These are phyloP conservation scores for Solenodon paradoxus DNA, from an alignment of 2,113 vertebrate genomes.

Conservation along the genomic window DNA sequence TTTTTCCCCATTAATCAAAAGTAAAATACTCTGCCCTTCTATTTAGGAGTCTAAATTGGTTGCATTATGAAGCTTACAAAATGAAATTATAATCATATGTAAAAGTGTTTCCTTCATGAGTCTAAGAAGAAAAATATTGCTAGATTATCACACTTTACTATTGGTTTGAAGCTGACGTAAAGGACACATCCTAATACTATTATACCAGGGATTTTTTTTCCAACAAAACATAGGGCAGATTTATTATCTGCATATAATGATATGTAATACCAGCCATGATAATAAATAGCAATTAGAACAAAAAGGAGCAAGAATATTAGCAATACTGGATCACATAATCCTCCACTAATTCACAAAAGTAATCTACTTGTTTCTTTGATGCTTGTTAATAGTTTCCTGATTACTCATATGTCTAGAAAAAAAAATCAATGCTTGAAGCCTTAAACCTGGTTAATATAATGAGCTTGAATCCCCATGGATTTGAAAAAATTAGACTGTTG, in stretches of 20 bases:
- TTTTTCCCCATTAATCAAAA: background rate
- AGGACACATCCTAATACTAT: background rate
- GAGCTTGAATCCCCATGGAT: background rate
- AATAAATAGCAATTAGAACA: background rate
- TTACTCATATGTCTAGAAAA: constrained; percentile 53
- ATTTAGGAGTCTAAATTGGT: background rate
- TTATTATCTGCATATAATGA: background rate
- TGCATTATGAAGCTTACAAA: background rate
- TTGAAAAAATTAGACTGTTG: constrained; percentile 37
- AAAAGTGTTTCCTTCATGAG: background rate
- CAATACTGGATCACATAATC: background rate
- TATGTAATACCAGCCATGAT: background rate
- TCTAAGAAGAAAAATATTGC: background rate
- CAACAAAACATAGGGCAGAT: background rate
- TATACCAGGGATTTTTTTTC: background rate
- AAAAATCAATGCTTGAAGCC: constrained; percentile 9
- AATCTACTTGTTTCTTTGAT: constrained; percentile 13
- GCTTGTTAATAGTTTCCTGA: constrained; percentile 31
- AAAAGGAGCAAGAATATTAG: background rate
- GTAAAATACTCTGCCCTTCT: background rate
- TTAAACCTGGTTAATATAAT: constrained; percentile 33
- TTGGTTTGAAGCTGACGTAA: background rate
- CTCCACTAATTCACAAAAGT: background rate
- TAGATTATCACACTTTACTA: background rate
- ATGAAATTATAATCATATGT: background rate